Conservation (phyloP, 2,113 vertebrate species). For the Phylloscopus trochilus region DNA sequence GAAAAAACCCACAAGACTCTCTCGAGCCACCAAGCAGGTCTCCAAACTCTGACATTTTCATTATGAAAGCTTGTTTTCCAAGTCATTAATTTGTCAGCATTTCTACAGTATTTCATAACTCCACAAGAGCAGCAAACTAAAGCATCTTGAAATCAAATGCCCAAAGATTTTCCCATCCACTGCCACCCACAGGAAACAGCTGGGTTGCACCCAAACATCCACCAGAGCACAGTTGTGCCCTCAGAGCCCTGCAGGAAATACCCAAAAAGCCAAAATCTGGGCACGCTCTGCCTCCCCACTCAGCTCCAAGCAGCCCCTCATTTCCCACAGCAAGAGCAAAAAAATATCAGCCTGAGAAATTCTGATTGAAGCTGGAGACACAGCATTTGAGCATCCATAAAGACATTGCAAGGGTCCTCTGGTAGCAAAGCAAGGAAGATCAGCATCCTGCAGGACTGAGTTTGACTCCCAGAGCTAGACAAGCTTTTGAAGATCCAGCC, state of each 20-base stretch:
- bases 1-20: not conserved
- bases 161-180: not conserved
- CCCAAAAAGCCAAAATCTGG: not conserved
- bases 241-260: not conserved
- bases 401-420: not conserved
- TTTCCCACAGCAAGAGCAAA: not conserved
- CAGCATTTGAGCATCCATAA: not conserved
- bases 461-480: not conserved
- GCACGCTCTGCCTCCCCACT: accelerated
- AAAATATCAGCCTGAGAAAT: not conserved
- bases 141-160: not conserved
- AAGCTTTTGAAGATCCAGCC: not conserved
- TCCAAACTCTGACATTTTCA: constrained; percentile 4
- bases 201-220: not conserved
- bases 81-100: constrained; percentile 16
- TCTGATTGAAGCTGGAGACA: not conserved
- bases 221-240: not conserved
- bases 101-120: not conserved
- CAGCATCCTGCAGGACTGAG: not conserved
- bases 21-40: not conserved
- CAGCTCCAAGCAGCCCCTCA: not conserved
- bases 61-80: constrained; percentile 15
- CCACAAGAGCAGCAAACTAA: not conserved
- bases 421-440: not conserved
- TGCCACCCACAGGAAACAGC: not conserved